Evolutionary conservation across 2,888 invertebrate species (phyloP), one percentile per base, ranked within the genome.

Genomic region (Rhingia rostrata): DNA sequence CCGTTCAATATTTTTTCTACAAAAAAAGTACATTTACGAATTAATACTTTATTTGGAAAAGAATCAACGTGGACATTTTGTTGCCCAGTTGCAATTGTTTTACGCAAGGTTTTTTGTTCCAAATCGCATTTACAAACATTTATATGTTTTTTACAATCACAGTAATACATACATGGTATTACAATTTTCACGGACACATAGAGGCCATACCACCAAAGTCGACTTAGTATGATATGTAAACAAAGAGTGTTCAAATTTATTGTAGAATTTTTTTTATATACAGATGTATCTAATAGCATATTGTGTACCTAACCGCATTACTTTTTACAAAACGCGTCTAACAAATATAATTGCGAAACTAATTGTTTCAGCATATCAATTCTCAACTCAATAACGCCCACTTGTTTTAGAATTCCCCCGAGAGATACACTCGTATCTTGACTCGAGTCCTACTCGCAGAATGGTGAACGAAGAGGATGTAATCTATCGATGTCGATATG

Each of bases 331-430:
- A 33, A 37, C 14, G 14, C 7, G 33, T 3, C 7, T 10, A 58
- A 41, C 41, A 30, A 22, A 30, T 58, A 37, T 54, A 54, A 54
- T 54, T 37, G 14, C 35, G 9, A 54, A 54, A 37, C 35, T 54
- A 54, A 54, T 9, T 54, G 54, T 35, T 22, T 22, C 14, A 35
- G 54, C 58, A 58, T 41, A 58, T 58, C 58, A 39, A 56, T 56
- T 56, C 33, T 22, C 56, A 30, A 14, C 30, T 37, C 14, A 58
- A 41, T 41, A 61, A 61, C 60, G 60, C 60, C 60, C 45, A 66
- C 49, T 64, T 66, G 35, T 37, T 4, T 12, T 22, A 5, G 12
- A 10, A 12, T 35, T 14, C 33, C 10, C 45, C 47, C 9, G 12
- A 47, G 35, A 47, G 9, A 22, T 22, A 22, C 22, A 22, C 22